Evolutionary conservation across 2,888 invertebrate genomes (phyloP).

Genomic region (Stenodera caucasica): DNA sequence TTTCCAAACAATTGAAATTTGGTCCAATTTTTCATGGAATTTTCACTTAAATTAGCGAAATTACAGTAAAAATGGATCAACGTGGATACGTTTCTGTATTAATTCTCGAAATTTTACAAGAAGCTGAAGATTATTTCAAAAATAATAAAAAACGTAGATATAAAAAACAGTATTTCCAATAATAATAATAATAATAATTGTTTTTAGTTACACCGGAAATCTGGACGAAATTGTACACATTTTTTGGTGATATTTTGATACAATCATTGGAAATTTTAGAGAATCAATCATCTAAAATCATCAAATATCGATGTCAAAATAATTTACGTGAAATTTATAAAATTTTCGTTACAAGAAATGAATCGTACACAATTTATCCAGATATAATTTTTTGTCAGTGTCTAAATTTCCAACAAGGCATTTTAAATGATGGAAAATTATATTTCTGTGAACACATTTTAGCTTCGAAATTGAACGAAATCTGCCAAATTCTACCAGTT

Average conservation of each 20-base stretch:
- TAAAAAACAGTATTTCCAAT: not conserved
- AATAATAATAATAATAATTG: not conserved
- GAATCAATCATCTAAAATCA: slow-evolving; percentile 55
- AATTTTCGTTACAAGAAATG: slow-evolving; percentile 59
- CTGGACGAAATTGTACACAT: slow-evolving; percentile 60
- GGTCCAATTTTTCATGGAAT: not conserved
- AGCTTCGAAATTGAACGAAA: slow-evolving; percentile 62
- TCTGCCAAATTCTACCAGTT: slow-evolving; percentile 42
- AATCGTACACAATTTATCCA: slow-evolving; percentile 66
- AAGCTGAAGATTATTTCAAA: slow-evolving; percentile 35
- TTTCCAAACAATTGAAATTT: too few species aligned
- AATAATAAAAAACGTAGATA: slow-evolving; percentile 36
- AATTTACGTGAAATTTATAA: slow-evolving; percentile 59
- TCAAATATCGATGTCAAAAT: slow-evolving; percentile 57
- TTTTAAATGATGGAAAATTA: slow-evolving; percentile 58
- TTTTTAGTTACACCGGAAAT: slow-evolving; percentile 62
- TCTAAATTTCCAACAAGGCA: slow-evolving; percentile 61
- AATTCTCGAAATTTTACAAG: slow-evolving; percentile 36
- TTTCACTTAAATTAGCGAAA: not conserved
- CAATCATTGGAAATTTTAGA: slow-evolving; percentile 67
- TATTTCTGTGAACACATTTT: slow-evolving; percentile 71
- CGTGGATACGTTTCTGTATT: slow-evolving; percentile 29
- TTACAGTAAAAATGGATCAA: slow-evolving; percentile 18
- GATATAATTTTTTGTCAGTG: slow-evolving; percentile 71
- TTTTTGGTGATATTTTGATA: slow-evolving; percentile 63